Evolutionary conservation across 2,888 invertebrate genomes (phyloP).

Genomic region (Selenia dentaria): DNA sequence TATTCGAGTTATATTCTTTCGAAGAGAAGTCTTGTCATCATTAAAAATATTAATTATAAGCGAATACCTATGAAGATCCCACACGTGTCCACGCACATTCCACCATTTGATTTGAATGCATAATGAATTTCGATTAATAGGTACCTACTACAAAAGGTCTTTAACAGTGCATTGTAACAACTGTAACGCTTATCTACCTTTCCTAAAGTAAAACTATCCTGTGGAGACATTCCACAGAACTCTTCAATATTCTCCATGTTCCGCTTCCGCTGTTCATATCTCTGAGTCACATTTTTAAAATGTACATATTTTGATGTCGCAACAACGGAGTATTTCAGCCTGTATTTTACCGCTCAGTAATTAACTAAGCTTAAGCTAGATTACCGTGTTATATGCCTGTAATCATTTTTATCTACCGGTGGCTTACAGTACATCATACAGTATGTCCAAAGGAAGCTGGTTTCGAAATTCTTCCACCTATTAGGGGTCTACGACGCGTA

Average conservation of each 20-base stretch:
- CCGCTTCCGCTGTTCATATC: not conserved
- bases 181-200: no score
- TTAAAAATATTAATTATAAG: no score
- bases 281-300: not conserved
- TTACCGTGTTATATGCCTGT: constrained; percentile 41
- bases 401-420: constrained; percentile 47
- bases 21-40: no score
- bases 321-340: constrained; percentile 7
- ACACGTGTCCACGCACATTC: no score
- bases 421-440: constrained; percentile 21
- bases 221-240: no score
- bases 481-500: constrained; percentile 11
- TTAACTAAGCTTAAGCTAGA: constrained; percentile 39
- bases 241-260: not conserved
- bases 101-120: no score
- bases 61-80: no score
- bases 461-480: constrained; percentile 41
- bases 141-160: no score
- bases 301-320: constrained; percentile 14
- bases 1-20: no score
- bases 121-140: no score
- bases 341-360: constrained; percentile 7
- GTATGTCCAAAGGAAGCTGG: constrained; percentile 34
- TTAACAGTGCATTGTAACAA: no score
- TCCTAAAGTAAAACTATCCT: no score